Percentiles rank a stretch among this genome's conserved stretches.
Evolutionary conservation across 2,888 invertebrate genomes (phyloP).

Genomic region (Mantis religiosa): DNA sequence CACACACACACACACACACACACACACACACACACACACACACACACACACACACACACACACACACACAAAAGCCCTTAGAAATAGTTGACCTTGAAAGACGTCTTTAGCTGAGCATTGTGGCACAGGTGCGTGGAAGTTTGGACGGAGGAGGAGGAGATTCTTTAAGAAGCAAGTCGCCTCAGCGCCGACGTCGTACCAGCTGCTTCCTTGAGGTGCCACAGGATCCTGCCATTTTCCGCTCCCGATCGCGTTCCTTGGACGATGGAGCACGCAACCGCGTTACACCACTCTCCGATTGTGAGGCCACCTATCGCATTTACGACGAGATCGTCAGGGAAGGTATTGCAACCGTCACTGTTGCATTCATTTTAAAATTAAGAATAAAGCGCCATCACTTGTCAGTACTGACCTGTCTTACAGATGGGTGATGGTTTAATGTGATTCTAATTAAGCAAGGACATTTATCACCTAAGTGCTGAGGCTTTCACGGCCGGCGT

Average conservation of each 20-base stretch:
- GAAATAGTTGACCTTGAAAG: neutral
- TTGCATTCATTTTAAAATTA: neutral
- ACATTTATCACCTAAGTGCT: too few relatives aligned
- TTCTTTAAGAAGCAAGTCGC: slow-evolving; percentile 15
- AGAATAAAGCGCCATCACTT: neutral
- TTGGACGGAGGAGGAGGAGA: slow-evolving; percentile 13
- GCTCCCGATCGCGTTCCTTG: slow-evolving; percentile 73
- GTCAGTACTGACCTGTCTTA: too few relatives aligned
- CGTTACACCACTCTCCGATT: slow-evolving; percentile 57
- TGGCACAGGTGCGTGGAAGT: slow-evolving; percentile 7
- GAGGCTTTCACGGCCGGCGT: too few relatives aligned
- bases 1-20: too few relatives aligned
- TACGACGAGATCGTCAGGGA: slow-evolving; percentile 73
- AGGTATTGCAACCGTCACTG: slow-evolving; percentile 50
- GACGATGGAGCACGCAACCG: slow-evolving; percentile 57
- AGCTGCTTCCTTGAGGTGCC: slow-evolving; percentile 43
- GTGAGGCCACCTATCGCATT: slow-evolving; percentile 76
- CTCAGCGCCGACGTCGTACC: slow-evolving; percentile 31
- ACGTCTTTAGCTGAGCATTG: neutral
- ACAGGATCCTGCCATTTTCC: slow-evolving; percentile 60
- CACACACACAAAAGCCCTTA: neutral
- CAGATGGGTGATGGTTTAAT: too few relatives aligned
- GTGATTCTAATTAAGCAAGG: too few relatives aligned
- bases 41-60: neutral
- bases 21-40: too few relatives aligned